Evolutionary conservation across 2,888 invertebrate genomes (phyloP).

Genomic region (Cephalotes varians): DNA sequence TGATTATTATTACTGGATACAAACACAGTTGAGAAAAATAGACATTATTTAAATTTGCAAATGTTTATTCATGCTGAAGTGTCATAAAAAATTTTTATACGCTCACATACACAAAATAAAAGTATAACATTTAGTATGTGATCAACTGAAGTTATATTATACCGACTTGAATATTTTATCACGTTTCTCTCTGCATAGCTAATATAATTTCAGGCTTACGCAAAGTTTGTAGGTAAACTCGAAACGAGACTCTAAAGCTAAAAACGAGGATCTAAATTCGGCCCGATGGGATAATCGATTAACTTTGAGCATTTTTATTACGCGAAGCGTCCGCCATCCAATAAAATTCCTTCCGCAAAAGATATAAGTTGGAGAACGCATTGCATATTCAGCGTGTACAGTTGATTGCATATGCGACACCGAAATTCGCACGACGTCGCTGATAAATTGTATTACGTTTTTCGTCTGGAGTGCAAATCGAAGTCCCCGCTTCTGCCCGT

Average conservation of each 20-base stretch:
- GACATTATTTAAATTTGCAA: neutral
- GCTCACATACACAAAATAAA: neutral
- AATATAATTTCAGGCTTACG: conserved; percentile 34
- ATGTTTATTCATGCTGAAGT: neutral
- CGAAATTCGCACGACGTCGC: conserved; percentile 54
- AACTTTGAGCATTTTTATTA: conserved; percentile 51
- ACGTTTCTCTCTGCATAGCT: conserved; percentile 22
- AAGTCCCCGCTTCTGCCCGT: neutral
- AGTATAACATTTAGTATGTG: neutral
- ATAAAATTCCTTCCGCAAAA: conserved; percentile 46
- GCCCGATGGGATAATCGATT: conserved; percentile 44
- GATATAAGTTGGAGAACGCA: conserved; percentile 58
- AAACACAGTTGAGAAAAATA: neutral
- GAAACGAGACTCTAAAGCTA: conserved; percentile 9
- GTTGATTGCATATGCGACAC: conserved; percentile 60
- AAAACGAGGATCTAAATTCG: conserved; percentile 41
- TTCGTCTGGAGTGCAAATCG: conserved; percentile 38
- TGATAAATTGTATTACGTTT: conserved; percentile 58
- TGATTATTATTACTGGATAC: neutral
- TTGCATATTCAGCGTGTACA: conserved; percentile 54
- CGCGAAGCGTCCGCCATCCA: conserved; percentile 31
- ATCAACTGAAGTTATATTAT: conserved; percentile 20
- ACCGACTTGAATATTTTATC: conserved; percentile 36
- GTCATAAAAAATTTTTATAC: neutral
- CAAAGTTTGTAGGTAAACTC: conserved; percentile 26